phyloP scores from a whole-genome alignment of 2,888 invertebrate genomes.

The Epinotia demarniana region DNA sequence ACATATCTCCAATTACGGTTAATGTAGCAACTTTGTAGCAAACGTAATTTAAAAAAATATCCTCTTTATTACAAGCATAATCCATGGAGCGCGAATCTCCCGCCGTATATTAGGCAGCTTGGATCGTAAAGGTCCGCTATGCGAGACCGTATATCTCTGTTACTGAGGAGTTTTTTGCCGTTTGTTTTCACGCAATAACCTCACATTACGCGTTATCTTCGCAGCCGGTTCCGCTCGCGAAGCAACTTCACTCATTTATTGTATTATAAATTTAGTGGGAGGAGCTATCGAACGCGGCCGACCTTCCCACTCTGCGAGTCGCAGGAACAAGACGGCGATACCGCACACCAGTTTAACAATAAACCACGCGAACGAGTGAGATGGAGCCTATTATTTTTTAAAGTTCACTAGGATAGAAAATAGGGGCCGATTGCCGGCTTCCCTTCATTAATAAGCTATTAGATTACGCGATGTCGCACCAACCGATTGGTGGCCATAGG shows the following conservation, averaged over 20 bases:
- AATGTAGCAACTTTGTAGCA: conserved; percentile 70
- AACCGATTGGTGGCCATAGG: conserved; percentile 82
- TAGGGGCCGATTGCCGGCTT: conserved; percentile 77
- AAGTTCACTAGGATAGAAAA: conserved; percentile 81
- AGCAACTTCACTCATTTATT: conserved; percentile 76
- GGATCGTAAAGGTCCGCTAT: conserved; percentile 73
- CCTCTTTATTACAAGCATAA: conserved; percentile 75
- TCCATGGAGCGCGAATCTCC: conserved; percentile 72
- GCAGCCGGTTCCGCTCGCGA: conserved; percentile 71
- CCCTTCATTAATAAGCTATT: conserved; percentile 84
- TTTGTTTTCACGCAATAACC: conserved; percentile 80
- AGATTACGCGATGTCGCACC: conserved; percentile 80
- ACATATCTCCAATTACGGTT: conserved; percentile 61
- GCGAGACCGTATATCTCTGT: conserved; percentile 73
- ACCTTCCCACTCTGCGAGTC: conserved; percentile 75
- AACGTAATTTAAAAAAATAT: conserved; percentile 78
- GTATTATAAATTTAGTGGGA: conserved; percentile 83
- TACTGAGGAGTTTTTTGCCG: conserved; percentile 72
- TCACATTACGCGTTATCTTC: conserved; percentile 77
- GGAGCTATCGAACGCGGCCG: conserved; percentile 72
- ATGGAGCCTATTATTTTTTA: conserved; percentile 75
- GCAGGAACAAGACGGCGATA: conserved; percentile 78
- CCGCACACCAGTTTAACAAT: conserved; percentile 61
- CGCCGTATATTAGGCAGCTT: conserved; percentile 71
- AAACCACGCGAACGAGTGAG: conserved; percentile 66